Evolutionary conservation across 2,113 vertebrate species (phyloP).

Genomic region (Vulpes lagopus): DNA sequence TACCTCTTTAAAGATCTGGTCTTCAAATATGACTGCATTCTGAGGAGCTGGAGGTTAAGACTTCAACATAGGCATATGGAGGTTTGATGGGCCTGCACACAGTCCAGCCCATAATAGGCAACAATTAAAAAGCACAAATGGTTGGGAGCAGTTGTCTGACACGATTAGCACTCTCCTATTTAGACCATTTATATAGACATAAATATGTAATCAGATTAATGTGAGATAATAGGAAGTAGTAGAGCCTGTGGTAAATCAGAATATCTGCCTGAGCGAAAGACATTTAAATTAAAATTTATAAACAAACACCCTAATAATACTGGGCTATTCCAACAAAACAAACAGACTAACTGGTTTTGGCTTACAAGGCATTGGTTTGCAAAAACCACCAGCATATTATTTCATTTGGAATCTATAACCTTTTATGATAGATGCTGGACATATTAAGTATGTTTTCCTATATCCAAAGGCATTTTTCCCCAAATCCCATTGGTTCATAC

Average conservation of each 20-base stretch:
- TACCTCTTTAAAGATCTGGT: constrained; percentile 34
- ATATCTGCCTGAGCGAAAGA: constrained; percentile 15
- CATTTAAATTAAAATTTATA: constrained; percentile 43
- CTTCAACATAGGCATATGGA: background rate
- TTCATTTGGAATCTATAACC: constrained; percentile 39
- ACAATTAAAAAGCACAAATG: background rate
- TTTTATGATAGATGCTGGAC: background rate
- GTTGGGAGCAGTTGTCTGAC: background rate
- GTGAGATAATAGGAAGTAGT: background rate
- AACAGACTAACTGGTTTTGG: background rate
- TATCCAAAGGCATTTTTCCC: background rate
- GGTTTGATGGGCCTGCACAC: background rate
- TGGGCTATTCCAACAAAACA: background rate
- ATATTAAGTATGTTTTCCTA: constrained; percentile 34
- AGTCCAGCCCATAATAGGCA: background rate
- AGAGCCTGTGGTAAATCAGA: background rate
- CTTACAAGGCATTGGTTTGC: background rate
- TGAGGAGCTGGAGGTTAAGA: background rate
- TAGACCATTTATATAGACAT: background rate
- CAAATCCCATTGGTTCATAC: background rate
- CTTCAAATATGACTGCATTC: background rate
- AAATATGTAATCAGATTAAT: constrained; percentile 37
- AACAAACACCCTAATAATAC: background rate
- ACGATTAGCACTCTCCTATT: constrained; percentile 10
- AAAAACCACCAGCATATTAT: constrained; percentile 10